Base-by-base conservation (phyloP, 2,113 vertebrate genomes). In the Raja brachyura region DNA sequence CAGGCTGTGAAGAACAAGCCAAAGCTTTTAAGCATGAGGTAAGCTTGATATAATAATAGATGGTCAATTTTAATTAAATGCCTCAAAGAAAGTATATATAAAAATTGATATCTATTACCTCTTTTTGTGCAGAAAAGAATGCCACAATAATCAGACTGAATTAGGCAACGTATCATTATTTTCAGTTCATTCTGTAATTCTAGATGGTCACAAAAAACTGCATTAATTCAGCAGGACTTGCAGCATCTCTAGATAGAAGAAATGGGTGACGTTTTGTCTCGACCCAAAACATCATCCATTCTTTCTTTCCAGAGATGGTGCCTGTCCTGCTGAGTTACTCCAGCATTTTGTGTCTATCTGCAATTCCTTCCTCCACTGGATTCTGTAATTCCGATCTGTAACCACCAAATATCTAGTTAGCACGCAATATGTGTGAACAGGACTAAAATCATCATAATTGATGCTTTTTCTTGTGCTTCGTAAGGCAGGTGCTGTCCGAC, bases 21-120 rank as follows among this genome's bases (percentile, higher is more conserved):
- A 97, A 96, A 66, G 97, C 97, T n/a, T 98, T 98, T 96, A 97
- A 97, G 95, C 97, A 98, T 75, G 97, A 98, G 96, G 97, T 98
- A 95, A 94, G 95, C 4, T 61, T 93, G 63, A 92, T 33, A 73
- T 73, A 33, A 2, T 25, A 39, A 18, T 0, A 92, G 8, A 20
- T 6, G 13, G 11, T 54, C 73, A 73, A 70, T 70, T 14, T 73
- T 92, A 25, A 14, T 73, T 73, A 73, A 73, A 54, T 73, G 3
- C 63, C 22, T 28, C 39, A 20, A 31, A 68, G 13, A 39, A 9
- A 10, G n/a, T 88, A 81, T n/a, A n/a, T 56, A n/a, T 28, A 6
- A 33, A 3, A 83, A 63, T 56, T 56, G n/a, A 63, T 88, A 48
- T 16, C 18, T 14, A 86, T n/a, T 4, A 86, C 61, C 83, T 28